These are phyloP conservation scores for Erythrocercus mccallii DNA, from an alignment of 2,113 vertebrate genomes.

Conservation along the genomic window DNA sequence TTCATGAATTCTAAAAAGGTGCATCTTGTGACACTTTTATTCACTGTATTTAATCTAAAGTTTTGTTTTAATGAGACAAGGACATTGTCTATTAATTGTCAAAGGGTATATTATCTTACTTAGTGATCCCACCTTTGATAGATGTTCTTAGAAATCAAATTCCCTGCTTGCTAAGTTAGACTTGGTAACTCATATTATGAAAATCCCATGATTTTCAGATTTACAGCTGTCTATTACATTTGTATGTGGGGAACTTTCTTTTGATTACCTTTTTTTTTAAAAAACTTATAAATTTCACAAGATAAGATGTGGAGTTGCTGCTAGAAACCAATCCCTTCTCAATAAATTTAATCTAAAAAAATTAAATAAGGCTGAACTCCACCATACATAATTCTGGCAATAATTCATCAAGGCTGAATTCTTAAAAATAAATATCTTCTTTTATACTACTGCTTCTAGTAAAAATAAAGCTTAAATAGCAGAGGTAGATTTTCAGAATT, in stretches of 20 bases:
- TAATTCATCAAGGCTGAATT: not conserved
- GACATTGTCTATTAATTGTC: not conserved
- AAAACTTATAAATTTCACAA: not conserved
- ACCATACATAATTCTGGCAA: not conserved
- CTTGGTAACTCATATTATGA: not conserved
- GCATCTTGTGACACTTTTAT: not conserved
- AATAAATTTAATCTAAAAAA: not conserved
- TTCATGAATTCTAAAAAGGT: not conserved
- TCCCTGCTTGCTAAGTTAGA: not conserved
- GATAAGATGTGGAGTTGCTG: not conserved
- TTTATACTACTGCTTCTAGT: not conserved
- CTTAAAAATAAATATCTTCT: not conserved
- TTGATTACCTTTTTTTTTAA: not conserved
- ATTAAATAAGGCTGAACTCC: not conserved
- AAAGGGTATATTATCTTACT: conserved; percentile 6
- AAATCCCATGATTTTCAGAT: not conserved
- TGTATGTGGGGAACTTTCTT: not conserved
- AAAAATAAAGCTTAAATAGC: not conserved
- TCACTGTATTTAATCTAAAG: not conserved
- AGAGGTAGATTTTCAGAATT: not conserved
- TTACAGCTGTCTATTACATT: not conserved
- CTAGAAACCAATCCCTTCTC: not conserved
- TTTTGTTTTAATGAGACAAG: not conserved
- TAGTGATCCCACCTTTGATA: not conserved
- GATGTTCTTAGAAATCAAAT: not conserved